Evolutionary conservation across 1,140 invertebrate species (phyloP), one percentile per base, ranked within the genome.

Genomic region (Drosophila jambulina): DNA sequence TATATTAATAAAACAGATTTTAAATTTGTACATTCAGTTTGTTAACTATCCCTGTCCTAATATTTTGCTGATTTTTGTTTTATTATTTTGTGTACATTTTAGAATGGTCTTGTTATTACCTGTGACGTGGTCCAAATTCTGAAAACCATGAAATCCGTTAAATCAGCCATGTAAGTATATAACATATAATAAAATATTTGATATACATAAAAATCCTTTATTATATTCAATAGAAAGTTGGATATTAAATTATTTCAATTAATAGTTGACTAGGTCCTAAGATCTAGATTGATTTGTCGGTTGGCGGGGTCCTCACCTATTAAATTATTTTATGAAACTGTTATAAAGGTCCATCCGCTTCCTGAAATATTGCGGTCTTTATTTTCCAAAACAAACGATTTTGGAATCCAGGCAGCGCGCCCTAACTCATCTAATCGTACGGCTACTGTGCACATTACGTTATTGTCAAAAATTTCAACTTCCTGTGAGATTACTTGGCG

Each of bases 401-500:
- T 36, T 10, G 12, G 5, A 42, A 23, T 15, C 3, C 15, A 12
- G 19, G 12, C 19, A 21, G 49, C n/a, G 17, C 36, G 15, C 10
- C 54, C 32, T 17, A n/a, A 32, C 19, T 53, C 54, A 19, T 45
- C n/a, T 42, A 5, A 51, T 42, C 12, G 19, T 27, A 15, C 10
- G 36, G 4, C 43, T 53, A 19, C 45, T 59, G 36, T 56, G 36
- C 21, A 40, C 32, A 32, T 36, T 62, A 59, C 59, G 48, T 70
- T 59, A 46, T 64, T 74, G 82, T 85, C 57, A 51, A 63, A 61
- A 61, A 75, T 58, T 60, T 29, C 57, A 60, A 68, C 78, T 81
- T 85, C 82, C 82, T 81, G 82, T 85, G 36, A 7, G 34, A 75
- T 69, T 56, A 60, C 59, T 64, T 74, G 81, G 82, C 68, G 36